Evolutionary conservation across 1,140 invertebrate species (phyloP).

Genomic region (Cotesia typhae): DNA sequence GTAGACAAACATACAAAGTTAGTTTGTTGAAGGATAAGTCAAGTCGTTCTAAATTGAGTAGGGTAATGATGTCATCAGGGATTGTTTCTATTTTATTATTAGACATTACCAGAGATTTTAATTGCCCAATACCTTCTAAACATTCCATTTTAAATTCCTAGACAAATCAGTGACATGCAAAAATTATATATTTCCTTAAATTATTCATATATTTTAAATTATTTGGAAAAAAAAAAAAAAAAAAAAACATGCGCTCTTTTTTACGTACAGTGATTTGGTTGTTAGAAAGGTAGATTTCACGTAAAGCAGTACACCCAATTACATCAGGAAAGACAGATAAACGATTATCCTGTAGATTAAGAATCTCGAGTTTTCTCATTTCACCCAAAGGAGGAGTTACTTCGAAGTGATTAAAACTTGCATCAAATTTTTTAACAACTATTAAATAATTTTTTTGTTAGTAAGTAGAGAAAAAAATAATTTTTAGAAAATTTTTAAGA

Average conservation of each 20-base stretch:
- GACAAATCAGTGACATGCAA: conserved; percentile 12
- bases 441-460: conserved; percentile 4
- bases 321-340: conserved; percentile 74
- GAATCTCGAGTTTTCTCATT: conserved; percentile 79
- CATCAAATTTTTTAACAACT: conserved; percentile 70
- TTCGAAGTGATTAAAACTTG: conserved; percentile 70
- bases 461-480: conserved; percentile 4
- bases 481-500: conserved; percentile 29
- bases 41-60: conserved; percentile 79
- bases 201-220: neutral
- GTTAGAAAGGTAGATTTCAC: conserved; percentile 81
- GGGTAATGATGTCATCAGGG: conserved; percentile 79
- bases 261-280: conserved; percentile 77
- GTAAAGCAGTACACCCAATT: conserved; percentile 73
- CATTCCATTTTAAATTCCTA: conserved; percentile 73
- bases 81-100: conserved; percentile 78
- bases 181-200: neutral
- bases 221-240: neutral
- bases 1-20: conserved; percentile 67
- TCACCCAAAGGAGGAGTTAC: conserved; percentile 79
- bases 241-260: conserved; percentile 24
- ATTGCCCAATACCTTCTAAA: conserved; percentile 73
- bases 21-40: conserved; percentile 86
- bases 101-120: conserved; percentile 79
- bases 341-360: conserved; percentile 82